A percentile compares a stretch with the other conserved stretches of the same genome.
Conservation (phyloP, 2,797 vertebrate genomes). For the Parauchenoglanis punctatus region DNA sequence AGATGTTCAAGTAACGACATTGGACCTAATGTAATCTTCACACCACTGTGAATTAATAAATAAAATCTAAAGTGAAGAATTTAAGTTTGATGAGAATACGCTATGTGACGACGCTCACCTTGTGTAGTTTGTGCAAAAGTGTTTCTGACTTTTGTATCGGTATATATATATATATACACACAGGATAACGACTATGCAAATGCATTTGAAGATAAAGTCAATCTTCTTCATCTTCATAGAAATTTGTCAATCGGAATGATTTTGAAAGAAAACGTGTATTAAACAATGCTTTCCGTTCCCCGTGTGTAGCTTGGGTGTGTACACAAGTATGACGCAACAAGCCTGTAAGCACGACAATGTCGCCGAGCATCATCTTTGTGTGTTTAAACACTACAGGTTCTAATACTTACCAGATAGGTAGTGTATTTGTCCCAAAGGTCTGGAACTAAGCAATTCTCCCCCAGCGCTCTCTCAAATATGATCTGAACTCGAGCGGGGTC, state of each 20-base stretch:
- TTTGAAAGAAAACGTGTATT: too few species aligned
- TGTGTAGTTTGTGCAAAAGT: neutral
- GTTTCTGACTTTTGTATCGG: neutral
- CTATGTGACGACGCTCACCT: too few species aligned
- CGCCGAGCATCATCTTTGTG: neutral
- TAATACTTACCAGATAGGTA: slow-evolving; percentile 87
- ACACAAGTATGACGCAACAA: neutral
- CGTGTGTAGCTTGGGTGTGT: neutral
- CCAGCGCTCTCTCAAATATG: slow-evolving; percentile 89
- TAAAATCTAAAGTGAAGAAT: neutral
- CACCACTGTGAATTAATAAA: neutral
- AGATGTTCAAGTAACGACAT: neutral
- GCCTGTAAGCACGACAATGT: neutral
- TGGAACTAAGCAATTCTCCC: slow-evolving; percentile 95
- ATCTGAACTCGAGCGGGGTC: slow-evolving; percentile 93
- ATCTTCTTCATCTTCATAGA: neutral
- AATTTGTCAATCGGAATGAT: neutral
- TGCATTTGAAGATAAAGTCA: neutral
- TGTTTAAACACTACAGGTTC: neutral
- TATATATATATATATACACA: neutral
- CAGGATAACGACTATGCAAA: neutral
- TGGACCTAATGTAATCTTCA: neutral
- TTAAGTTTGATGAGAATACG: neutral
- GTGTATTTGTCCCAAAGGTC: slow-evolving; percentile 95
- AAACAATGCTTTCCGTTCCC: too few species aligned